Evolutionary conservation across 2,113 vertebrate genomes (phyloP).

Genomic region (Clupea harengus): DNA sequence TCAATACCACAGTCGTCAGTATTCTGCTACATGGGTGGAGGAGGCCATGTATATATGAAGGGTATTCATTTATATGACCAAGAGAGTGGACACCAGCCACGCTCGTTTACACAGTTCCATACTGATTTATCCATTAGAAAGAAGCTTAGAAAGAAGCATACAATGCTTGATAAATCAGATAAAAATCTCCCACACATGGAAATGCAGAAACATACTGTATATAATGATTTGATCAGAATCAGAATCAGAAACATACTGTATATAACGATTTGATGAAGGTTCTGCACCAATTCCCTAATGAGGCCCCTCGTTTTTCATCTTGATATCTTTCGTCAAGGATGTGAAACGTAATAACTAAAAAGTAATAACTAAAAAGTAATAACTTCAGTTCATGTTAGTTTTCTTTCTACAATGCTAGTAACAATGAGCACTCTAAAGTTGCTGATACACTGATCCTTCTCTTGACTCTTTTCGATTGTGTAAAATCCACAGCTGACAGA

Average conservation of each 20-base stretch:
- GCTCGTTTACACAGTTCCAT: neutral
- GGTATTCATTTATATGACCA: neutral
- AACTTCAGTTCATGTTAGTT: constrained; percentile 1
- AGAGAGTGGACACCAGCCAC: neutral
- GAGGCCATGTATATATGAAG: neutral
- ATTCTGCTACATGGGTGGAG: constrained; percentile 2
- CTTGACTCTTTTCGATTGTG: neutral
- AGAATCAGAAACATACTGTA: neutral
- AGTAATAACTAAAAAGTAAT: neutral
- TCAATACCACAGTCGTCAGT: constrained; percentile 11
- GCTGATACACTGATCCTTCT: neutral
- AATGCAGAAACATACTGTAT: neutral
- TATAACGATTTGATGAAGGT: neutral
- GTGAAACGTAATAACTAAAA: neutral
- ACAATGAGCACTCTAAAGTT: neutral
- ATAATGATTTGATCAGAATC: neutral
- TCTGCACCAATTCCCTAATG: neutral
- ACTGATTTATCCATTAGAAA: neutral
- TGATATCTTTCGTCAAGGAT: neutral
- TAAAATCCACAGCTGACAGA: constrained; percentile 7
- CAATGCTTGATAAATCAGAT: neutral
- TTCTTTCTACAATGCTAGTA: neutral
- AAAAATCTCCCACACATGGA: neutral
- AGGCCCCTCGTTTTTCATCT: neutral
- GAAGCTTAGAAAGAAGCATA: constrained; percentile 7